A percentile compares a stretch with the other conserved stretches of the same genome.
Conservation (phyloP, 2,113 vertebrate species). For the Drymodes brunneopygia region DNA sequence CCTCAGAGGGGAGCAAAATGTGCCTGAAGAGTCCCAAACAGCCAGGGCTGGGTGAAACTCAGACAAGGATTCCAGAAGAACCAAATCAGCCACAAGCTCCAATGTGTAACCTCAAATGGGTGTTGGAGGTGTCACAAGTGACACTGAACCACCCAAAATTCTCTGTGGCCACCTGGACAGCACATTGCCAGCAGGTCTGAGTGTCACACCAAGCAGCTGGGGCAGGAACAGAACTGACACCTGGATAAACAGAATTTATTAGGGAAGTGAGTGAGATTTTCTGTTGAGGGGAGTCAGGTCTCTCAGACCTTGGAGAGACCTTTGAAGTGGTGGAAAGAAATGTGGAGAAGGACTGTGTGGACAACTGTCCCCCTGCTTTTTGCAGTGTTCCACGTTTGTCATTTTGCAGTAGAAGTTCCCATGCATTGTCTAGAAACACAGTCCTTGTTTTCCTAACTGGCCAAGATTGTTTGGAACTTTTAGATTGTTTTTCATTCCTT, state of each 20-base stretch:
- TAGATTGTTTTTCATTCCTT: no score
- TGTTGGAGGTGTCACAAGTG: not conserved
- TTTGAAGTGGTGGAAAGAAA: not conserved
- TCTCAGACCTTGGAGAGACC: not conserved
- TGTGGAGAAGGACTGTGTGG: not conserved
- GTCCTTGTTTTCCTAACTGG: no score
- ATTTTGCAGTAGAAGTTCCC: no score
- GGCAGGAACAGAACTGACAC: not conserved
- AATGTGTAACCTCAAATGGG: accelerated
- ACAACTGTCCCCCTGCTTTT: no score
- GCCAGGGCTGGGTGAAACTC: not conserved
- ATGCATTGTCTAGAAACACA: no score
- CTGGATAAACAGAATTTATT: not conserved
- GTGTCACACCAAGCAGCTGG: not conserved
- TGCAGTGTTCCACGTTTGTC: no score
- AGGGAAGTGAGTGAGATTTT: not conserved
- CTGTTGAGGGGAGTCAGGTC: not conserved
- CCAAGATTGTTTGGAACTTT: no score
- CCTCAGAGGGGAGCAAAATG: not conserved
- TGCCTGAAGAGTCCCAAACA: not conserved
- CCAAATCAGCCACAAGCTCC: not conserved
- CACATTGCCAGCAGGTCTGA: accelerated
- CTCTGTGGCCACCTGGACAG: not conserved
- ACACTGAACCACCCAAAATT: not conserved
- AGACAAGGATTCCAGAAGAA: not conserved